Evolutionary conservation across 2,797 vertebrate genomes (phyloP).

Genomic region (Chrosomus eos): DNA sequence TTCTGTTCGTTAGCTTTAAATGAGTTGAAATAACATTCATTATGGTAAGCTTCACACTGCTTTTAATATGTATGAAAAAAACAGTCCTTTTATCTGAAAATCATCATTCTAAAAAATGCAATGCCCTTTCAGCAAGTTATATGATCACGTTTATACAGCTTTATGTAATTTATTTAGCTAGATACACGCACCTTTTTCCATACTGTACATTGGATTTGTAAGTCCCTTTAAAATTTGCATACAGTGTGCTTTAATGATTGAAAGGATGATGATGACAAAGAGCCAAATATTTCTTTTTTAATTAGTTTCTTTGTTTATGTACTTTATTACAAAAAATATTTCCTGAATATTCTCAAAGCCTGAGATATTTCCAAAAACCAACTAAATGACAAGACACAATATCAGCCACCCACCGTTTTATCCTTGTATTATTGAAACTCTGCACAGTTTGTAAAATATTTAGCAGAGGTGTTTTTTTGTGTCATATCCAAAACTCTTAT

Average conservation of each 20-base stretch:
- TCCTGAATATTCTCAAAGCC: constrained; percentile 29
- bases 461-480: constrained; percentile 92
- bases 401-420: constrained; percentile 80
- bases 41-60: not conserved
- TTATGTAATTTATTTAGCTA: not conserved
- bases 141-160: constrained; percentile 4
- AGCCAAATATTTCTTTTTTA: constrained; percentile 40
- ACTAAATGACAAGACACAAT: constrained; percentile 32
- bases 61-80: constrained; percentile 31
- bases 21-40: constrained; percentile 4
- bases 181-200: not conserved
- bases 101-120: not conserved
- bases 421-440: constrained; percentile 93
- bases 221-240: constrained; percentile 11
- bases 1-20: not conserved
- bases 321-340: constrained; percentile 25
- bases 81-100: not conserved
- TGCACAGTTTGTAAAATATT: constrained; percentile 91
- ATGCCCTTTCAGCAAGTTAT: not conserved
- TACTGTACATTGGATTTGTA: not conserved
- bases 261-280: not conserved
- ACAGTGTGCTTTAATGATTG: constrained; percentile 15
- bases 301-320: constrained; percentile 31
- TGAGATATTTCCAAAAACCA: constrained; percentile 67
- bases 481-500: constrained; percentile 96